Evolutionary conservation across 2,797 vertebrate genomes (phyloP).

Genomic region (Acanthornis magna): DNA sequence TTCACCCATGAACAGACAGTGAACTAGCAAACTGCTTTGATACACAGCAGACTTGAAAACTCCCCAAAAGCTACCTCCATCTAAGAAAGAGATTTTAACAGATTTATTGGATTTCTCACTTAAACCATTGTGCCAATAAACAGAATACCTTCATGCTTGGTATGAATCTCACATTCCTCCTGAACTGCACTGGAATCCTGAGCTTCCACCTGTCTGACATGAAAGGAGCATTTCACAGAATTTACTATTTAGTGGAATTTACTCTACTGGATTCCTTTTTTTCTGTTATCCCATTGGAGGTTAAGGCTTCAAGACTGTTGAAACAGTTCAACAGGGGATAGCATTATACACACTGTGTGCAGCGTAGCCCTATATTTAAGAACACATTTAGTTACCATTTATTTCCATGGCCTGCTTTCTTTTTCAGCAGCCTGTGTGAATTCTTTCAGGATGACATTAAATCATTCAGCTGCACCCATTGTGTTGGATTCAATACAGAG

Average conservation of each 20-base stretch:
- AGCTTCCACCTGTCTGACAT: slow-evolving; percentile 7
- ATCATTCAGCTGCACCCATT: slow-evolving; percentile 47
- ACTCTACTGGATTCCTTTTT: background rate
- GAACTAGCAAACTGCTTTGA: background rate
- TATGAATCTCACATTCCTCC: background rate
- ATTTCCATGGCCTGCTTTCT: slow-evolving; percentile 54
- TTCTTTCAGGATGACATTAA: slow-evolving; percentile 55
- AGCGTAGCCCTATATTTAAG: slow-evolving; percentile 42
- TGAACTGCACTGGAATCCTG: background rate
- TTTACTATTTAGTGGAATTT: background rate
- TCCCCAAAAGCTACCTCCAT: background rate
- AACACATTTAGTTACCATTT: slow-evolving; percentile 40
- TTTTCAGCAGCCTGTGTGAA: slow-evolving; percentile 44
- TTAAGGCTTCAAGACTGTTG: background rate
- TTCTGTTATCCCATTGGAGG: background rate
- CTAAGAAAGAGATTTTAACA: background rate
- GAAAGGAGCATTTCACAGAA: background rate
- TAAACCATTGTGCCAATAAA: background rate
- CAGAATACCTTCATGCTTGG: background rate
- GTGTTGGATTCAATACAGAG: slow-evolving; percentile 12
- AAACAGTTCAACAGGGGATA: slow-evolving; percentile 9
- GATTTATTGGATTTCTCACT: background rate
- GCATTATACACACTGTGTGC: background rate
- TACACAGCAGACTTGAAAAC: background rate
- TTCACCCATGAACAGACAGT: background rate